Base-by-base conservation (phyloP, 2,888 invertebrate species). In the Pyrocoelia pectoralis region DNA sequence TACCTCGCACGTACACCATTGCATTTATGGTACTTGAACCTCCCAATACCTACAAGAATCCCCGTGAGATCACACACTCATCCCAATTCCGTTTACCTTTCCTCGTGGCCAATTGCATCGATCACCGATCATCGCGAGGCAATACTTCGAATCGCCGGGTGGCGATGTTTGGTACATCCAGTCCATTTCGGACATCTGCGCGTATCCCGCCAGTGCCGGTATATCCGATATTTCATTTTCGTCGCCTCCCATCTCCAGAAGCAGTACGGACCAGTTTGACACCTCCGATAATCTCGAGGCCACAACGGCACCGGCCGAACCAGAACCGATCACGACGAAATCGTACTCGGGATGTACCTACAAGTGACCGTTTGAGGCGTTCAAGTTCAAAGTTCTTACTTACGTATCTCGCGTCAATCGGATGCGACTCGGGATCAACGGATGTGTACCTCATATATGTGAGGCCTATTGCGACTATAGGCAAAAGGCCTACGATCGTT, bases 61-160 rank as follows among this genome's bases (percentile, higher is more conserved):
- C n/a, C n/a, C n/a, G n/a, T n/a, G n/a, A n/a, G n/a, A n/a, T 48
- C 18, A 6, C 24, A 5, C 6, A 46, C 4, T 46, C 14, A 14
- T 15, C 17, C 46, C 9, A 46, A 46, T 2, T 15, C 17, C 2
- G n/a, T n/a, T 63, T 75, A 80, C 95, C 80, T 94, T 95, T 54
- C 97, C 97, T 67, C 97, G 85, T 1, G 95, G 94, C 95, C 94
- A 95, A 81, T 93, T 93, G 80, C 94, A 95, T 65, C 93, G 85
- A 78, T 93, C 93, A 0, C 92, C 93, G 68, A 89, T 88, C 94
- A 95, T 94, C 5, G 92, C 94, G 66, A 92, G 86, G 75, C 95
- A 95, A 80, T 93, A 94, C n/a, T 89, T 87, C 49, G 90, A 88
- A 69, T 89, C 88, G 29, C 86, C 83, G 0, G 90, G 89, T 0